phyloP scores from a whole-genome alignment of 1,140 invertebrate species.

The Drosophila rufa region DNA sequence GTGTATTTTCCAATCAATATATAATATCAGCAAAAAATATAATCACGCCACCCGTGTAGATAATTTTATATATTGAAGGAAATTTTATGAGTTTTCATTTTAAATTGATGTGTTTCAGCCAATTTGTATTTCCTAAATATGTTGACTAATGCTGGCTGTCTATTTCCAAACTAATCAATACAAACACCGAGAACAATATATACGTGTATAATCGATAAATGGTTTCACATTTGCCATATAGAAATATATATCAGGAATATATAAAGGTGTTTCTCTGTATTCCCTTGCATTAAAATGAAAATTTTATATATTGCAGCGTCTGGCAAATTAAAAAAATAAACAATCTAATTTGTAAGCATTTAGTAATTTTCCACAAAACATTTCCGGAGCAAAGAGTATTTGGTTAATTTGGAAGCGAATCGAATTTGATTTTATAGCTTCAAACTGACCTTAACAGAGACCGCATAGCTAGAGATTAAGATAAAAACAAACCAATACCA shows the following conservation, averaged over 20 bases:
- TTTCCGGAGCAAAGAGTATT: not conserved
- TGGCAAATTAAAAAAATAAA: not conserved
- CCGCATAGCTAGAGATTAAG: slow-evolving; percentile 12
- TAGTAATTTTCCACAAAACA: slow-evolving; percentile 14
- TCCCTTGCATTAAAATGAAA: not conserved
- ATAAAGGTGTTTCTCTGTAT: not conserved
- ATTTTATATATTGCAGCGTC: not conserved
- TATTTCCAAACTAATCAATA: not conserved
- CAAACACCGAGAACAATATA: not conserved
- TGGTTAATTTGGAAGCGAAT: slow-evolving; percentile 10
- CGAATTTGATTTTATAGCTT: slow-evolving; percentile 23
- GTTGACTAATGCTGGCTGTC: too few relatives aligned
- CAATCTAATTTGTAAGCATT: not conserved
- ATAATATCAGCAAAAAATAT: not conserved
- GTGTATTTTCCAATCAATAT: not conserved
- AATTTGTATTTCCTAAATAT: not conserved
- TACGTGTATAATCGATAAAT: not conserved
- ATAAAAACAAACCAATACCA: slow-evolving; percentile 22
- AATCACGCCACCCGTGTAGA: not conserved
- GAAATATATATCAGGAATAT: too few relatives aligned
- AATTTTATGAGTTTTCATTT: not conserved
- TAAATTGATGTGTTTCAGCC: not conserved
- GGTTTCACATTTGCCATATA: not conserved
- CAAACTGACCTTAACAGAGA: slow-evolving; percentile 38
- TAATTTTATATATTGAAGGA: not conserved